A percentile compares a stretch with the other conserved stretches of the same genome.
These are phyloP conservation scores for Nannoperca australis DNA, from an alignment of 2,797 vertebrate genomes.

Conservation along the genomic window DNA sequence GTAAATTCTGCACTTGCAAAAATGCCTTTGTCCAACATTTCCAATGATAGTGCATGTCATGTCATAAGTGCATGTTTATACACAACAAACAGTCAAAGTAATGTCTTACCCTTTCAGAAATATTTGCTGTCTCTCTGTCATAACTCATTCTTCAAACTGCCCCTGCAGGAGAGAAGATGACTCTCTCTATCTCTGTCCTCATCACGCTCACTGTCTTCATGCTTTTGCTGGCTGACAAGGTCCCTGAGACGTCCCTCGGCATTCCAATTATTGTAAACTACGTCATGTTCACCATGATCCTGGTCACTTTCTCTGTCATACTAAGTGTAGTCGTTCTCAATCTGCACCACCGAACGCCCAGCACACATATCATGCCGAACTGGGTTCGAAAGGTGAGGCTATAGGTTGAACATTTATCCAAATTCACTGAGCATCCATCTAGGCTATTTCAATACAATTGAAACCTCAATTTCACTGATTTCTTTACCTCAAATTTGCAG, in stretches of 20 bases:
- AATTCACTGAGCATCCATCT: background rate
- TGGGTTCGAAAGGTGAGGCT: constrained; percentile 90
- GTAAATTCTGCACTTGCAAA: background rate
- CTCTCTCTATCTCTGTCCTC: constrained; percentile 93
- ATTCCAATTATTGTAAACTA: constrained; percentile 95
- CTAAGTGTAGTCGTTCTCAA: constrained; percentile 94
- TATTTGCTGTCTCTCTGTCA: background rate
- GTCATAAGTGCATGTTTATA: background rate
- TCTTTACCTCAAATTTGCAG: constrained; percentile 63
- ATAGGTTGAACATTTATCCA: too few relatives aligned
- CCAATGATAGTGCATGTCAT: background rate
- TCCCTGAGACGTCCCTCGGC: constrained; percentile 92
- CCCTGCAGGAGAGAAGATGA: constrained; percentile 93
- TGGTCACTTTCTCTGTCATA: constrained; percentile 94
- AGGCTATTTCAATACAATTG: fast-evolving
- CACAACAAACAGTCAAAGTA: background rate
- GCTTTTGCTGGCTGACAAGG: constrained; percentile 92
- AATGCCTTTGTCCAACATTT: background rate
- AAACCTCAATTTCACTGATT: background rate
- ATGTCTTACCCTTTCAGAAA: background rate
- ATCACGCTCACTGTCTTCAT: constrained; percentile 95
- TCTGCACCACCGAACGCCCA: constrained; percentile 91
- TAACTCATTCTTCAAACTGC: constrained; percentile 3
- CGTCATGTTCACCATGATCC: constrained; percentile 93
- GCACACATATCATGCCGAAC: constrained; percentile 91